These are phyloP conservation scores for Ceratina japonica DNA, from an alignment of 1,140 invertebrate species.

Conservation along the genomic window DNA sequence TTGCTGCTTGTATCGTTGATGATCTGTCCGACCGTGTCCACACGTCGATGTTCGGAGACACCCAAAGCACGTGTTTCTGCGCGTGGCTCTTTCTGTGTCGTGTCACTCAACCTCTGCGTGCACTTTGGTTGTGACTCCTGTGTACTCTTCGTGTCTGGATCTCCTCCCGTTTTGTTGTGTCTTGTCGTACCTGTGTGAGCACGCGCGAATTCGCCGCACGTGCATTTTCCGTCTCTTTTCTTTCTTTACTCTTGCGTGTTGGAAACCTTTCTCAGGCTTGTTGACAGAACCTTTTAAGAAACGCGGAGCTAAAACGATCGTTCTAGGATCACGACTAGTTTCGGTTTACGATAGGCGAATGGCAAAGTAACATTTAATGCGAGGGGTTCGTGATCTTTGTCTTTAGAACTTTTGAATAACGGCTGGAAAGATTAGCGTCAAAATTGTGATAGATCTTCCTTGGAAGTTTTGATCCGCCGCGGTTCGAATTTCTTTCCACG, in stretches of 20 bases:
- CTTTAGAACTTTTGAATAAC: no score
- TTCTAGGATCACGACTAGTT: not conserved
- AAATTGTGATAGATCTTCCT: no score
- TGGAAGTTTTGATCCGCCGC: no score
- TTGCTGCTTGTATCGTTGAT: slow-evolving; percentile 33
- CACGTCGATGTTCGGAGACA: slow-evolving; percentile 1
- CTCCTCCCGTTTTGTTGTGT: not conserved
- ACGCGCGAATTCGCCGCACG: slow-evolving; percentile 6
- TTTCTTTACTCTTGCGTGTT: slow-evolving; percentile 23
- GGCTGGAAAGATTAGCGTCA: no score
- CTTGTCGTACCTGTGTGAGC: slow-evolving; percentile 8
- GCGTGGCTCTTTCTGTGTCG: not conserved
- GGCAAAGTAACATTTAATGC: no score
- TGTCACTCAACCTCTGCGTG: not conserved
- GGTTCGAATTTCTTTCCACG: not conserved
- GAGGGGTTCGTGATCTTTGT: no score
- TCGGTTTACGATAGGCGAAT: not conserved
- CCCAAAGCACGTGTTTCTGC: slow-evolving; percentile 17
- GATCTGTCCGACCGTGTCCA: slow-evolving; percentile 5
- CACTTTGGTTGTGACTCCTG: not conserved
- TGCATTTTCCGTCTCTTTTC: not conserved
- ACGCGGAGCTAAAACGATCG: not conserved
- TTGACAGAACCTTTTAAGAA: not conserved
- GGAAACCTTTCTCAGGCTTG: not conserved
- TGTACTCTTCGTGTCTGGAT: slow-evolving; percentile 8